Percentiles rank a stretch among this genome's conserved stretches.
Evolutionary conservation across 2,888 invertebrate genomes (phyloP).

Genomic region (Tipula unca): DNA sequence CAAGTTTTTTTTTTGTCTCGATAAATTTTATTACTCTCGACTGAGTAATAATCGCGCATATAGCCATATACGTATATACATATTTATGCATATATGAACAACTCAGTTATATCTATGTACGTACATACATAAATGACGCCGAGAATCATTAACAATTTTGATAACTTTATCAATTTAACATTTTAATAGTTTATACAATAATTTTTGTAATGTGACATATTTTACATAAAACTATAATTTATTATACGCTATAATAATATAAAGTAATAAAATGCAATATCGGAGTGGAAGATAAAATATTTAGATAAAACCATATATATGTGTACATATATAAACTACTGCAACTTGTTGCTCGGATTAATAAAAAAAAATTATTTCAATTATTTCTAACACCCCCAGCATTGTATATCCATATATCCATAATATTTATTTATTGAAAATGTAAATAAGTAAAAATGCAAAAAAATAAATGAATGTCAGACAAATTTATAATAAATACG

Average conservation of each 20-base stretch:
- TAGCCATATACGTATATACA: too few relatives aligned
- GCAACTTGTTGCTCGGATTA: neutral
- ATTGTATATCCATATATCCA: neutral
- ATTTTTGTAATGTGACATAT: neutral
- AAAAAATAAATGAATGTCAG: neutral
- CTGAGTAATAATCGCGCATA: neutral
- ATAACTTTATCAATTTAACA: neutral
- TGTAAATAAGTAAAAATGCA: neutral
- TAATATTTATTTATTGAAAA: neutral
- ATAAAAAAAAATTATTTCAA: neutral
- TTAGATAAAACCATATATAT: neutral
- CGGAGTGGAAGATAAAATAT: neutral
- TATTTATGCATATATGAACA: too few relatives aligned
- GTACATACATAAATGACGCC: neutral
- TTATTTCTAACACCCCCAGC: constrained; percentile 8
- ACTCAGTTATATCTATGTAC: neutral
- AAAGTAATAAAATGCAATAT: neutral
- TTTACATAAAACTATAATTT: neutral
- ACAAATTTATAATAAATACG: neutral
- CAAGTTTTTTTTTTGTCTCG: neutral
- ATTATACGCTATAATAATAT: neutral
- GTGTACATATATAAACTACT: neutral
- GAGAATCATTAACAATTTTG: neutral
- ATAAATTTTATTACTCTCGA: neutral
- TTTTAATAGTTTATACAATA: neutral